Evolutionary conservation across 1,140 invertebrate species (phyloP).

Genomic region (Lasioglossum baleicum): DNA sequence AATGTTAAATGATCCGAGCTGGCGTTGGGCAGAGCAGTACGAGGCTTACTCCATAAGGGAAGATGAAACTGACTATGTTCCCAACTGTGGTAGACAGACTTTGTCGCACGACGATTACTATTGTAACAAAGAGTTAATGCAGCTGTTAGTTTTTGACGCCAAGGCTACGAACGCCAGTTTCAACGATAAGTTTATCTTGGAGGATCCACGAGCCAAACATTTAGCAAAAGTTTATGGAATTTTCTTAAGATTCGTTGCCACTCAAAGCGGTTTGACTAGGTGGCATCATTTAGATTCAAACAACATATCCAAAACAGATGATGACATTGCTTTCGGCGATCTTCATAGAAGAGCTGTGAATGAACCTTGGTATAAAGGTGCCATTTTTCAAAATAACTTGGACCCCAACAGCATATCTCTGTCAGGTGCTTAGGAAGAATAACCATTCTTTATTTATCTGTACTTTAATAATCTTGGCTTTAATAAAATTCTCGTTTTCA

Average conservation of each 20-base stretch:
- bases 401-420: constrained; percentile 82
- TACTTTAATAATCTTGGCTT: too few species aligned
- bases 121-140: constrained; percentile 91
- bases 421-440: constrained; percentile 69
- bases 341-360: constrained; percentile 90
- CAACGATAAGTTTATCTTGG: constrained; percentile 81
- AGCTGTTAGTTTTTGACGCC: constrained; percentile 93
- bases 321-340: constrained; percentile 87
- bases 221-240: constrained; percentile 84
- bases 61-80: constrained; percentile 13
- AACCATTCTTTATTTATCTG: too few species aligned
- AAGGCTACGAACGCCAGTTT: constrained; percentile 88
- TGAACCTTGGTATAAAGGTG: constrained; percentile 95
- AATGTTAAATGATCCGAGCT: constrained; percentile 81
- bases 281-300: constrained; percentile 85
- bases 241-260: constrained; percentile 90
- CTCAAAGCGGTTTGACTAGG: constrained; percentile 91
- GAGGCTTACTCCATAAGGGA: constrained; percentile 58
- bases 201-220: constrained; percentile 75
- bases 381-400: constrained; percentile 90
- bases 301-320: constrained; percentile 38
- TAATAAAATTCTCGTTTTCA: too few species aligned
- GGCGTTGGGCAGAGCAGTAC: constrained; percentile 83
- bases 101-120: constrained; percentile 87
- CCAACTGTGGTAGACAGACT: constrained; percentile 82